Percentiles rank a stretch among this genome's conserved stretches.
Conservation (phyloP, 2,797 vertebrate species). For the Hylomyscus alleni region DNA sequence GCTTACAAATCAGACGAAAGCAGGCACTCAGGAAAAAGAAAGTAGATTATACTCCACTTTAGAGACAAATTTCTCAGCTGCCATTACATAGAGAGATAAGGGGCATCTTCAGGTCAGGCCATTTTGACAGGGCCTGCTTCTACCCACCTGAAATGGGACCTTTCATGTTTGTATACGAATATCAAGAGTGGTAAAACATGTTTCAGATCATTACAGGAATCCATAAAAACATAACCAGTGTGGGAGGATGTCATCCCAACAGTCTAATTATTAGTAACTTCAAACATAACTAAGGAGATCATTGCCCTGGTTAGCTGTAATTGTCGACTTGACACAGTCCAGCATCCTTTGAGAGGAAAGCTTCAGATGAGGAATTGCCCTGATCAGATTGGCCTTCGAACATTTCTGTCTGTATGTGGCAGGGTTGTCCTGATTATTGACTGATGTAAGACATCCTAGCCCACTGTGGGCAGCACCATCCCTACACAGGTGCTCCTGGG, state of each 20-base stretch:
- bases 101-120: constrained; percentile 50
- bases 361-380: not conserved
- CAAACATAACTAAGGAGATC: constrained; percentile 39
- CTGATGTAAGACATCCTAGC: not conserved
- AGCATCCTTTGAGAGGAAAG: not conserved
- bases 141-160: constrained; percentile 22
- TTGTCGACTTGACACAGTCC: not conserved
- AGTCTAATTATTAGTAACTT: constrained; percentile 55
- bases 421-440: not conserved
- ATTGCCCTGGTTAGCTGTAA: not conserved
- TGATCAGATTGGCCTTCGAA: not conserved
- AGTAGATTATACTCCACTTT: constrained; percentile 39
- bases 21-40: constrained; percentile 58
- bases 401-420: not conserved
- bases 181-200: constrained; percentile 28
- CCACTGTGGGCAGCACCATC: not conserved
- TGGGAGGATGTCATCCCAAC: not conserved
- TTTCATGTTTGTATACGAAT: constrained; percentile 34
- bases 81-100: constrained; percentile 62
- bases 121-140: constrained; percentile 56
- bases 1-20: constrained; percentile 73
- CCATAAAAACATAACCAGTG: constrained; percentile 38
- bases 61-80: constrained; percentile 68
- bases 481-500: not conserved
- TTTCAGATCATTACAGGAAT: constrained; percentile 27